Conservation (phyloP, 2,113 vertebrate genomes). For the Vulpes vulpes region DNA sequence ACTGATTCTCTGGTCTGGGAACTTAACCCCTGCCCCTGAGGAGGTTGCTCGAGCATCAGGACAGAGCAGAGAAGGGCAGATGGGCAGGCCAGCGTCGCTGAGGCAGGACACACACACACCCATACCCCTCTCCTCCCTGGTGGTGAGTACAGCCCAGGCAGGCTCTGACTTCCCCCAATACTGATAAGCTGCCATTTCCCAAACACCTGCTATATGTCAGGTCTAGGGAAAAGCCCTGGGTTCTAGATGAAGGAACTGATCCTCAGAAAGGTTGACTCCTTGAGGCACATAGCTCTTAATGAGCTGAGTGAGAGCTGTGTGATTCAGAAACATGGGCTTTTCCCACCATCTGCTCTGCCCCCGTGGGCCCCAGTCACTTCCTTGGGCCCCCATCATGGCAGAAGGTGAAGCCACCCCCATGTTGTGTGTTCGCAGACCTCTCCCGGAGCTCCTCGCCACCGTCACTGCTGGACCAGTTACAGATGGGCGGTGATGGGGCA, state of each 20-base stretch:
- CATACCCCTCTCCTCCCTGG: background rate
- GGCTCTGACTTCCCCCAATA: background rate
- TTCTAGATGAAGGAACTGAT: background rate
- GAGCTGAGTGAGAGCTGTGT: background rate
- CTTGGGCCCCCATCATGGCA: background rate
- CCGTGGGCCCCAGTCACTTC: background rate
- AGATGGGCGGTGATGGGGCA: constrained; percentile 91
- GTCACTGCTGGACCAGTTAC: constrained; percentile 95
- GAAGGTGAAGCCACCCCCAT: rapidly evolving
- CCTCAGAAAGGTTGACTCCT: background rate
- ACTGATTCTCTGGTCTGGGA: background rate
- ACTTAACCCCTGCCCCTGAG: background rate
- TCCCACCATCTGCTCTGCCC: background rate
- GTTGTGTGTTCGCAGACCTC: constrained; percentile 87
- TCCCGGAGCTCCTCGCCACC: constrained; percentile 93
- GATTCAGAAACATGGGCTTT: too few species aligned
- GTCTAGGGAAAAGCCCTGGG: background rate
- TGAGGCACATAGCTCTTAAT: background rate
- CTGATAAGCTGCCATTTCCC: background rate
- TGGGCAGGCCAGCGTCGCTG: background rate
- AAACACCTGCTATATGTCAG: background rate
- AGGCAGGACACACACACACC: background rate
- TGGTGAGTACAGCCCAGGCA: background rate
- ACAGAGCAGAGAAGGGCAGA: background rate
- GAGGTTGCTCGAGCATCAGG: background rate